Evolutionary conservation across 2,113 vertebrate species (phyloP).

Genomic region (Melanocharis versteri): DNA sequence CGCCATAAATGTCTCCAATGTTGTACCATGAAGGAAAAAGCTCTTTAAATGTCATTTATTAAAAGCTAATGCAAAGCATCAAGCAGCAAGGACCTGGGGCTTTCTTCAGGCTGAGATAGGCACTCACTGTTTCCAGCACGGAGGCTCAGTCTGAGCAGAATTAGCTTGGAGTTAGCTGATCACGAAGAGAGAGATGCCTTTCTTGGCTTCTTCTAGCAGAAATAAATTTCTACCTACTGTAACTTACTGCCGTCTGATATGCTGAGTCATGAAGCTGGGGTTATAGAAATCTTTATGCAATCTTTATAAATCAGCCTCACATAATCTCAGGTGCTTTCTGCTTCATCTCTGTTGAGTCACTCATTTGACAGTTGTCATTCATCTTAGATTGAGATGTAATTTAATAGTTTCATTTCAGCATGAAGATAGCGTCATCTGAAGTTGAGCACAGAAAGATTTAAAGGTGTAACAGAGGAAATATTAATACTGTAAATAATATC

Average conservation of each 20-base stretch:
- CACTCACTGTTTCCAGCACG: neutral
- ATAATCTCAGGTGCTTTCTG: conserved; percentile 47
- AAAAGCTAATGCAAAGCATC: neutral
- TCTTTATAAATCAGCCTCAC: conserved; percentile 66
- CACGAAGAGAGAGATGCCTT: neutral
- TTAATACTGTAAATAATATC: conserved; percentile 67
- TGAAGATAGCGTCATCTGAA: conserved; percentile 29
- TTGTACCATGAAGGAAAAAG: neutral
- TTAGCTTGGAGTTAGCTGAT: neutral
- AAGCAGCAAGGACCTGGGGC: neutral
- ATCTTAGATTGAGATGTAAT: conserved; percentile 64
- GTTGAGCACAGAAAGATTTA: conserved; percentile 49
- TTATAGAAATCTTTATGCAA: conserved; percentile 69
- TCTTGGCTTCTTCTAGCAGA: conserved; percentile 42
- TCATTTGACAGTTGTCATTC: conserved; percentile 66
- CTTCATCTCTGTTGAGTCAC: conserved; percentile 60
- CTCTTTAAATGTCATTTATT: neutral
- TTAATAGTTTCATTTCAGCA: conserved; percentile 66
- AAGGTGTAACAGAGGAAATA: conserved; percentile 64
- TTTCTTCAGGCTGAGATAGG: neutral
- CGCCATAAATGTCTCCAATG: rapidly evolving
- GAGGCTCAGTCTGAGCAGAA: neutral
- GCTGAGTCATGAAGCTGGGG: conserved; percentile 64
- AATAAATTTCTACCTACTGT: conserved; percentile 67
- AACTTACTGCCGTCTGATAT: conserved; percentile 62